These are phyloP conservation scores for Stigmatopora argus DNA, from an alignment of 2,113 vertebrate species.

Conservation along the genomic window DNA sequence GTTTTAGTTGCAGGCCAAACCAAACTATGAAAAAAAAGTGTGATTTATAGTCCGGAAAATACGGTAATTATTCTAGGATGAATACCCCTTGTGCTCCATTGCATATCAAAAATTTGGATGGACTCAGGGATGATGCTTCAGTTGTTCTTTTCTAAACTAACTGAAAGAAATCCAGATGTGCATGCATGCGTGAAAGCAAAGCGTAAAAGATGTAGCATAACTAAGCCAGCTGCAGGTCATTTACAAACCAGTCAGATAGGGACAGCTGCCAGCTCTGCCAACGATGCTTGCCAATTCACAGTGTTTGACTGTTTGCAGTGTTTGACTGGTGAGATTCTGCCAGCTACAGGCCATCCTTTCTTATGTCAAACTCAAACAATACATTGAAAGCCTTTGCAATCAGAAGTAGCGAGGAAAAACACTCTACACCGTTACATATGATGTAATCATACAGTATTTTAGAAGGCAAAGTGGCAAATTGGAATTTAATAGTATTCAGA, in stretches of 20 bases:
- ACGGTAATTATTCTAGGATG: no score
- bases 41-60: no score
- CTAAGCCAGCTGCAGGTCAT: conserved; percentile 62
- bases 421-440: conserved; percentile 45
- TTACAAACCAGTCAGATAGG: conserved; percentile 59
- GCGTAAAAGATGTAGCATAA: conserved; percentile 49
- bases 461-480: conserved; percentile 40
- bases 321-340: conserved; percentile 58
- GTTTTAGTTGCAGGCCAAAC: no score
- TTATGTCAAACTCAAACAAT: conserved; percentile 40
- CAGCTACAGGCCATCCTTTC: conserved; percentile 47
- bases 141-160: conserved; percentile 27
- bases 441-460: conserved; percentile 34
- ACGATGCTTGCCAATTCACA: conserved; percentile 57
- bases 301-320: conserved; percentile 54
- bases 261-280: conserved; percentile 57
- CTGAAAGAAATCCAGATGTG: conserved; percentile 46
- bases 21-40: no score
- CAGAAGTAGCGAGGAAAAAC: conserved; percentile 39
- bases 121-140: conserved; percentile 1
- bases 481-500: conserved; percentile 43
- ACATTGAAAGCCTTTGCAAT: conserved; percentile 43
- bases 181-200: conserved; percentile 42
- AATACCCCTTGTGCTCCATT: conserved; percentile 8
- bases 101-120: conserved; percentile 1